Evolutionary conservation across 2,888 invertebrate species (phyloP).

Genomic region (Aelia acuminata): DNA sequence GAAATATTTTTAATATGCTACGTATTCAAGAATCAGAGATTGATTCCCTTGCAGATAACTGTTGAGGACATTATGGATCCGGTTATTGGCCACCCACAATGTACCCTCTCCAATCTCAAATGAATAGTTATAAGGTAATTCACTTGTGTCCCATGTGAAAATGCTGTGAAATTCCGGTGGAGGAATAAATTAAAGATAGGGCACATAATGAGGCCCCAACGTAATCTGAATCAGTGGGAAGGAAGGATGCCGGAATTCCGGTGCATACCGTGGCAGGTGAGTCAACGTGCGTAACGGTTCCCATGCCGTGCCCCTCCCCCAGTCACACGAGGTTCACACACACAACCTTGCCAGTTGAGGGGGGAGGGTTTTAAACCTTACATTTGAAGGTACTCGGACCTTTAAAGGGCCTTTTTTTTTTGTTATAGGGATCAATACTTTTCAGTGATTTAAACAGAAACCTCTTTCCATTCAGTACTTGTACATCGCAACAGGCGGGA

Average conservation of each 20-base stretch:
- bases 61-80: too few relatives aligned
- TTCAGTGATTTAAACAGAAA: not conserved
- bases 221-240: constrained; percentile 29
- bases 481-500: not conserved
- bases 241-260: constrained; percentile 40
- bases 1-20: too few relatives aligned
- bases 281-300: constrained; percentile 24
- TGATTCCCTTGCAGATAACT: too few relatives aligned
- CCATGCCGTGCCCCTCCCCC: not conserved
- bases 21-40: too few relatives aligned
- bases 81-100: not conserved
- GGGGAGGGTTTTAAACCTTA: constrained; percentile 2
- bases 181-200: constrained; percentile 27
- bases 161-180: not conserved
- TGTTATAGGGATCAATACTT: not conserved
- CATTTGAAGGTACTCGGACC: not conserved
- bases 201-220: not conserved
- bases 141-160: not conserved
- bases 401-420: not conserved
- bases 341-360: not conserved
- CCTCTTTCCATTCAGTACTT: not conserved
- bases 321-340: not conserved
- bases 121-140: not conserved
- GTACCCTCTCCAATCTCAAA: not conserved
- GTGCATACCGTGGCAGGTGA: constrained; percentile 38